Evolutionary conservation across 92 coral and sea anemone genomes (phyloP), one percentile per base, ranked within the genome.

Genomic region (Phenganax marumi): DNA sequence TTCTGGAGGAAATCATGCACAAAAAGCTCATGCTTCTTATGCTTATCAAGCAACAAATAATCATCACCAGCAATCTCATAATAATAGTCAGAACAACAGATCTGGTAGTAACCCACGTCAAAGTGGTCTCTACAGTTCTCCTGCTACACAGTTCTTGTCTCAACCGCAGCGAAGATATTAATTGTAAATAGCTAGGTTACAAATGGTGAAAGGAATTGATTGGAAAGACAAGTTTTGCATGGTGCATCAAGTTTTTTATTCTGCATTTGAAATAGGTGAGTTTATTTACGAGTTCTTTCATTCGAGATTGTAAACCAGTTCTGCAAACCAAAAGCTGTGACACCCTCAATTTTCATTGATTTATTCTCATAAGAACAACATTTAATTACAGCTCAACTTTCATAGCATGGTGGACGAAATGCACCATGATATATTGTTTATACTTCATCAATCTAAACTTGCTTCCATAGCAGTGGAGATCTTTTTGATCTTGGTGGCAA

Each of bases 401-500:
- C 48, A 66, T 49, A 66, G 19, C 72, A 25, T 25, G 72, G 58
- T 75, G 58, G 57, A 22, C 63, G 60, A 56, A 84, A 75, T 14
- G 22, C 21, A 21, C 49, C 56, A 14, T 43, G 9, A 64, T 43
- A 46, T 51, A 77, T 23, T 62, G 69, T 81, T 81, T 65, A 17
- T 68, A 57, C 21, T 62, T 55, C 56, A n/a, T 87, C 50, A 79
- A 56, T 81, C 88, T 81, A 96, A 84, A 72, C 90, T 89, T 76
- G 86, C 93, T 70, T 89, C 89, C 89, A 96, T 87, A 53, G 87
- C 93, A 86, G 89, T 89, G 50, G 93, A 92, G 68, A 96, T 92
- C 78, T 96, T 91, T 83, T 87, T 96, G 71, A 96, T 85, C 85
- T 96, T 96, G 80, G 91, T 91, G 64, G 97, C 83, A 74, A 96